phyloP scores from a whole-genome alignment of 2,113 vertebrate genomes.

The Rallus limicola region DNA sequence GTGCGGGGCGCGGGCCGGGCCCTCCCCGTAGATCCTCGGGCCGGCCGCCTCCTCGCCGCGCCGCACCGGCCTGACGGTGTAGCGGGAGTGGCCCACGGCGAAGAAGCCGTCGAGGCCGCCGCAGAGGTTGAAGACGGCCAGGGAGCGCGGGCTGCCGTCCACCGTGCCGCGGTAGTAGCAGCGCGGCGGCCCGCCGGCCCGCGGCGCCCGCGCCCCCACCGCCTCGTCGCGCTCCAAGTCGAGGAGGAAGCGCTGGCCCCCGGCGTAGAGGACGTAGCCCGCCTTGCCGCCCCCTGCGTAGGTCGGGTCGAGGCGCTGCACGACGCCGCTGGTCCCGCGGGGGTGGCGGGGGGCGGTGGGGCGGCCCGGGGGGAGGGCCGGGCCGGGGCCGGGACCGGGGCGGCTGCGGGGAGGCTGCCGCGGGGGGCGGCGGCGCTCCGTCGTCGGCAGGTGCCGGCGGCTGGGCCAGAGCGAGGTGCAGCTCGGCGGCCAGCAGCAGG shows the following conservation, averaged over 20 bases:
- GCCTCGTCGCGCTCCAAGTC: constrained; percentile 88
- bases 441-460: constrained; percentile 70
- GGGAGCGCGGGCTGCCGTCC: constrained; percentile 86
- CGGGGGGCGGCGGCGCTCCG: constrained; percentile 29
- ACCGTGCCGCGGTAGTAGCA: constrained; percentile 91
- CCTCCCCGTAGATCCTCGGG: constrained; percentile 74
- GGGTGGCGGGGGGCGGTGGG: background rate
- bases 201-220: constrained; percentile 68
- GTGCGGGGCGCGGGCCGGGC: constrained; percentile 77
- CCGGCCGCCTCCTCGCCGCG: constrained; percentile 54
- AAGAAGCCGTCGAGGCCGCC: constrained; percentile 90
- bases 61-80: constrained; percentile 81
- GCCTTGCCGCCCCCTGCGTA: constrained; percentile 89
- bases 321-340: constrained; percentile 72
- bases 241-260: constrained; percentile 86
- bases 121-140: constrained; percentile 90
- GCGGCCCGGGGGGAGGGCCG: constrained; percentile 14
- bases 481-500: constrained; percentile 59
- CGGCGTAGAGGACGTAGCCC: constrained; percentile 89
- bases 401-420: constrained; percentile 50
- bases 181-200: constrained; percentile 55
- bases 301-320: constrained; percentile 86
- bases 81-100: constrained; percentile 85
- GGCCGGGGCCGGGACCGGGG: background rate
- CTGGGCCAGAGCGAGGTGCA: constrained; percentile 7